A percentile compares a stretch with the other conserved stretches of the same genome.
phyloP scores from a whole-genome alignment of 2,888 invertebrate genomes.

The Notocelia uddmanniana region DNA sequence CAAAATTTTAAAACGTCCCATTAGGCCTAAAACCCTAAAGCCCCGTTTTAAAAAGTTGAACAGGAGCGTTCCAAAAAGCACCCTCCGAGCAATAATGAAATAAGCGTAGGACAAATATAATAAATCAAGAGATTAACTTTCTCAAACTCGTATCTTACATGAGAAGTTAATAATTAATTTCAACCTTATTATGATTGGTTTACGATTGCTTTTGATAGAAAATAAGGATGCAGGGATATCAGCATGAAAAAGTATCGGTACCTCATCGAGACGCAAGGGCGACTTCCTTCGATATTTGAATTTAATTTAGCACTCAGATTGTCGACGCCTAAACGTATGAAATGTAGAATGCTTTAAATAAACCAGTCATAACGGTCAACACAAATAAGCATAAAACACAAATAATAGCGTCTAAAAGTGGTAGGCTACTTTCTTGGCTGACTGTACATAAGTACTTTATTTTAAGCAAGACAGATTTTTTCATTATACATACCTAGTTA shows the following conservation, averaged over 20 bases:
- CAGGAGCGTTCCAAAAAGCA: constrained; percentile 58
- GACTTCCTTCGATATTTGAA: constrained; percentile 85
- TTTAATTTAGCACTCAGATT: constrained; percentile 82
- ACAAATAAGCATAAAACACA: too few relatives aligned
- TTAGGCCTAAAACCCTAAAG: constrained; percentile 39
- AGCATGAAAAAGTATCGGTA: neutral
- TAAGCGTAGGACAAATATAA: constrained; percentile 85
- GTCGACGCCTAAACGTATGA: constrained; percentile 67
- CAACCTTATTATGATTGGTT: neutral
- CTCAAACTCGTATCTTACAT: constrained; percentile 8
- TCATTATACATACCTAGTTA: too few relatives aligned
- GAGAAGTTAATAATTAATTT: neutral
- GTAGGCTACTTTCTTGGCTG: too few relatives aligned
- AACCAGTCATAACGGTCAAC: neutral
- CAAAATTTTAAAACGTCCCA: constrained; percentile 3
- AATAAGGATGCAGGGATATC: neutral
- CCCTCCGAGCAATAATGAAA: constrained; percentile 81
- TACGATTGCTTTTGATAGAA: neutral
- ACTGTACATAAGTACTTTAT: too few relatives aligned
- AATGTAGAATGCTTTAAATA: neutral
- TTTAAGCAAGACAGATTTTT: too few relatives aligned
- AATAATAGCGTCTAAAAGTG: too few relatives aligned
- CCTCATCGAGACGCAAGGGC: constrained; percentile 75
- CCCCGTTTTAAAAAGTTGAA: constrained; percentile 42
- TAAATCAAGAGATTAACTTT: constrained; percentile 67